Conservation (phyloP, 2,113 vertebrate genomes). For the Callipepla squamata region DNA sequence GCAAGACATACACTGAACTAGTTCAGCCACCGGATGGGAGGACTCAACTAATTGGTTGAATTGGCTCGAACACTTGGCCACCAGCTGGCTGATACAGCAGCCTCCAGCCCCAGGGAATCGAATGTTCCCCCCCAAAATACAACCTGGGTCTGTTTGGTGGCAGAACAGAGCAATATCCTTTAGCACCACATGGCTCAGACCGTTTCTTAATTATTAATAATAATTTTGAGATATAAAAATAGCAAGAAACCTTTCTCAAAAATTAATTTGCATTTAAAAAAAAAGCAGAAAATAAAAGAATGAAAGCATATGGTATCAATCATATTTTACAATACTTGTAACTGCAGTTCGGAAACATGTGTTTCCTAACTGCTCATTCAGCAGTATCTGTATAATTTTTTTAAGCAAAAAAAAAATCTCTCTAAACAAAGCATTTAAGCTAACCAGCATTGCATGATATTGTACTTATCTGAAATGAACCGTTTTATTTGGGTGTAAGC, state of each 20-base stretch:
- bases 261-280: constrained; percentile 57
- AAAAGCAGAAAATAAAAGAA: constrained; percentile 54
- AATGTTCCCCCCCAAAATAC: constrained; percentile 12
- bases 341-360: constrained; percentile 71
- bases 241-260: constrained; percentile 3
- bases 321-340: constrained; percentile 75
- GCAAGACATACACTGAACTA: neutral
- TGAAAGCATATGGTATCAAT: constrained; percentile 74
- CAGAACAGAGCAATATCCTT: constrained; percentile 45
- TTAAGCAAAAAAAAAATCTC: constrained; percentile 42
- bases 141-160: constrained; percentile 29
- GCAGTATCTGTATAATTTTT: constrained; percentile 66
- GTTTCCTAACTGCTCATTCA: constrained; percentile 67
- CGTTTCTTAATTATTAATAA: constrained; percentile 50
- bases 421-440: constrained; percentile 73
- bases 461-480: constrained; percentile 58
- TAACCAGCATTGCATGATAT: constrained; percentile 56
- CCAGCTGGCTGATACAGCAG: constrained; percentile 63
- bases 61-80: constrained; percentile 39
- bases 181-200: constrained; percentile 64
- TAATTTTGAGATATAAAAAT: constrained; percentile 61
- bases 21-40: constrained; percentile 48
- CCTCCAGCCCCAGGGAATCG: constrained; percentile 48
- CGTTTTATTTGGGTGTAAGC: constrained; percentile 40
- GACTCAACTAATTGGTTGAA: constrained; percentile 59